Percentiles rank a stretch among this genome's conserved stretches.
Evolutionary conservation across 2,113 vertebrate species (phyloP).

Genomic region (Ranitomeya variabilis): DNA sequence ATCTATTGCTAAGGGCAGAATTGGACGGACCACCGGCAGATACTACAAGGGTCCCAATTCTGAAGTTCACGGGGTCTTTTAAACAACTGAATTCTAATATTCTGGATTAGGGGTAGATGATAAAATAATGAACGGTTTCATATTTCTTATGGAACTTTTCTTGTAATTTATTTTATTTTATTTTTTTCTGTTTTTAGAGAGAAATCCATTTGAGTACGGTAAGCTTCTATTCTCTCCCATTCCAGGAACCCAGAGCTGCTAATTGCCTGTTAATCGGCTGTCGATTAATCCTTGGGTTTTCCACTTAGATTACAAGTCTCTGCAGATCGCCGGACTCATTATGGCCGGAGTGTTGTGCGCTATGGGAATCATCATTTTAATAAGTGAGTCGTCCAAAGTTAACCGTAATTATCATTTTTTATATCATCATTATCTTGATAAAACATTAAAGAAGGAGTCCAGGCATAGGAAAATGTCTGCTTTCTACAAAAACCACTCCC

Average conservation of each 20-base stretch:
- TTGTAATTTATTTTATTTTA: not conserved
- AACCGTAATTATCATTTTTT: too few relatives aligned
- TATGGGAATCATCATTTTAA: constrained; percentile 80
- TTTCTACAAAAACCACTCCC: too few relatives aligned
- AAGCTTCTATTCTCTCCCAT: not conserved
- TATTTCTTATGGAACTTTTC: not conserved
- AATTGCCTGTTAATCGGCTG: not conserved
- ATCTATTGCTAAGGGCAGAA: too few relatives aligned
- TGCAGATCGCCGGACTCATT: constrained; percentile 81
- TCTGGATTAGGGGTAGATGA: too few relatives aligned
- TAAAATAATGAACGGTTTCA: too few relatives aligned
- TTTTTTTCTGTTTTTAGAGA: not conserved
- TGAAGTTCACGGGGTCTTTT: too few relatives aligned
- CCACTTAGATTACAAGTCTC: constrained; percentile 78
- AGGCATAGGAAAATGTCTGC: too few relatives aligned
- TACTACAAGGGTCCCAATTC: too few relatives aligned
- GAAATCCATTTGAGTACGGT: not conserved
- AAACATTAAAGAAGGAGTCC: too few relatives aligned
- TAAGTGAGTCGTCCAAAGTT: constrained; percentile 76
- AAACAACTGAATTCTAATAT: too few relatives aligned
- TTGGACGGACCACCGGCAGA: too few relatives aligned
- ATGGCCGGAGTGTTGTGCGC: constrained; percentile 81
- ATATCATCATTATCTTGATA: too few relatives aligned
- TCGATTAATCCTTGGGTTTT: not conserved
- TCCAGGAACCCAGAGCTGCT: not conserved